phyloP scores from a whole-genome alignment of 2,113 vertebrate species.

The Sialia sialis region DNA sequence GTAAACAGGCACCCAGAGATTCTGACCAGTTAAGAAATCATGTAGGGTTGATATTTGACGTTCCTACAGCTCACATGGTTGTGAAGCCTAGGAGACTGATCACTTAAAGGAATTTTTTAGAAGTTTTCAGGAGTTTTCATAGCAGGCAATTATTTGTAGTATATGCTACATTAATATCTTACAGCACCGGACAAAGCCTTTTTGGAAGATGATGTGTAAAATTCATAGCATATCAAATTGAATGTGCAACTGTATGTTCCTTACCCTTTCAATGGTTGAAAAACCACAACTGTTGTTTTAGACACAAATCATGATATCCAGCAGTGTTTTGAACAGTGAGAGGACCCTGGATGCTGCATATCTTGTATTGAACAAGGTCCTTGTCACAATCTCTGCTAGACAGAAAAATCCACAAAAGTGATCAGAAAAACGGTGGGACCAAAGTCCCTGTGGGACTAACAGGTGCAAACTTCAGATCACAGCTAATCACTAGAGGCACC shows the following conservation, averaged over 20 bases:
- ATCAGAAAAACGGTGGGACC: neutral
- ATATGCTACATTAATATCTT: neutral
- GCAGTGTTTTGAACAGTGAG: neutral
- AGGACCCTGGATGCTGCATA: neutral
- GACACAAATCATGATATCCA: neutral
- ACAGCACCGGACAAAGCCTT: neutral
- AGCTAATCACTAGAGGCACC: neutral
- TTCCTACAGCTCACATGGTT: neutral
- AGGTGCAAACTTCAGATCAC: fast-evolving
- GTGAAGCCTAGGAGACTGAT: neutral
- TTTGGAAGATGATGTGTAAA: neutral
- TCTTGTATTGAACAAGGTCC: neutral
- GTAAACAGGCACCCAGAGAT: neutral
- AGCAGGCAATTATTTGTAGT: neutral
- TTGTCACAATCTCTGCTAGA: neutral
- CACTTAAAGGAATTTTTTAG: neutral
- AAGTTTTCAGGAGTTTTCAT: fast-evolving
- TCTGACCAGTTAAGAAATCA: neutral
- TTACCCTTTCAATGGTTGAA: neutral
- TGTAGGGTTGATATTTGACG: neutral
- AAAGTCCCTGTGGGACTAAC: neutral
- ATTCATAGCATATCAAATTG: neutral
- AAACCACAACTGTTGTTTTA: neutral
- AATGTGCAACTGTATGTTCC: neutral
- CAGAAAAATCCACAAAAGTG: neutral